Conservation (phyloP, 2,113 vertebrate genomes). For the Pholis gunnellus region DNA sequence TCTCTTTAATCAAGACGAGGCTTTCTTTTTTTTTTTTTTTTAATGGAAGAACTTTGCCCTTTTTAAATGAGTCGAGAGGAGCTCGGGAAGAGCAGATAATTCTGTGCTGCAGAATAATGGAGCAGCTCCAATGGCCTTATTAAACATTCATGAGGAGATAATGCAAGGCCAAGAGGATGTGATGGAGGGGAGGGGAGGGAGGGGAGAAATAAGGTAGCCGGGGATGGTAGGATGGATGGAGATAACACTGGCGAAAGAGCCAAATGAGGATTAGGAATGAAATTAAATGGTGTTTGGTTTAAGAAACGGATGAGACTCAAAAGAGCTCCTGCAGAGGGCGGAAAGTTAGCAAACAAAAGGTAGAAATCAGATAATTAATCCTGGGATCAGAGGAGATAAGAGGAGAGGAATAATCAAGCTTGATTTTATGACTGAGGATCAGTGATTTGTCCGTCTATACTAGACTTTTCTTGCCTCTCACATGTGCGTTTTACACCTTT, state of each 20-base stretch:
- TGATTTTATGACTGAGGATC: constrained; percentile 4
- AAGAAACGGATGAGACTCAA: background rate
- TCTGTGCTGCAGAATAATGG: constrained; percentile 73
- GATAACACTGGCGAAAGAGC: constrained; percentile 20
- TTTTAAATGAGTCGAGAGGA: constrained; percentile 69
- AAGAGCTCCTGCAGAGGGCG: background rate
- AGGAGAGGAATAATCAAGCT: constrained; percentile 11
- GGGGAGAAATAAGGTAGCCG: constrained; percentile 11
- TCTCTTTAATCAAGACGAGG: constrained; percentile 42
- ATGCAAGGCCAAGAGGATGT: constrained; percentile 57
- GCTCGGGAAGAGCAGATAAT: constrained; percentile 72
- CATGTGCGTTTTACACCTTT: background rate
- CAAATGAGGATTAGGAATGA: constrained; percentile 29
- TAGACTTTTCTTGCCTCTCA: background rate
- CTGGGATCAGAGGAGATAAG: background rate
- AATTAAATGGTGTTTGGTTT: constrained; percentile 13
- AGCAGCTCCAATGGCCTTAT: constrained; percentile 76
- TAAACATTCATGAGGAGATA: constrained; percentile 82
- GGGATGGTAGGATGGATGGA: constrained; percentile 36
- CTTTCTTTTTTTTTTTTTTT: constrained; percentile 33
- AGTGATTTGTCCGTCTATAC: background rate
- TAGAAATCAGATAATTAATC: constrained; percentile 30
- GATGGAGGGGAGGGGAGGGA: constrained; percentile 25
- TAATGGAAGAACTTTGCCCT: constrained; percentile 57
- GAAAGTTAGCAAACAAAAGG: constrained; percentile 20